Base-by-base conservation (phyloP, 2,888 invertebrate genomes). In the Aspidapion aeneum region DNA sequence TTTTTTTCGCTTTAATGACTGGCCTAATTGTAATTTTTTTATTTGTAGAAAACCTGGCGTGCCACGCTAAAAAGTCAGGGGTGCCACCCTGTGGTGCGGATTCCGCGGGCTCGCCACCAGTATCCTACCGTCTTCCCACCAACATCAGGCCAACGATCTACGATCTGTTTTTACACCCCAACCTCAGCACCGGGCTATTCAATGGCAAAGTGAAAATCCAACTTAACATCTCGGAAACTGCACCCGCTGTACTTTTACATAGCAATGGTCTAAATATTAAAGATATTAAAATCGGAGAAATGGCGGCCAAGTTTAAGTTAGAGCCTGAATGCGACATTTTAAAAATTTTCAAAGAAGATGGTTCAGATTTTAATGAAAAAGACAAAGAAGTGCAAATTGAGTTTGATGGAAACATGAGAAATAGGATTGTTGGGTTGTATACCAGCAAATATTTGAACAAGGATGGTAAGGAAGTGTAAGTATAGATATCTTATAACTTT, bases 371-470 rank as follows among this genome's bases (percentile, higher is more conserved):
- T 66, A 55, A 54, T 18, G 61, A 59, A 1, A 71, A 71, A 3
- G 79, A 78, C 60, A 87, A 87, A 73, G 78, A 79, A 16, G 74
- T 91, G 16, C 74, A 78, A 52, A 82, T 91, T 55, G 78, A 85
- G 49, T 93, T 88, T 73, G 78, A 79, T 65, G 91, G 91, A 0
- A 82, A 83, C 66, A 81, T 90, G 74, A 85, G 83, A 21, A 82
- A 85, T 66, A 86, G 86, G 68, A 88, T 91, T 72, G 86, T 89
- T 61, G 92, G 92, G 2, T 83, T 92, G 62, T 93, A 92, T 76
- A 84, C 84, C 68, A 91, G 91, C 64, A 82, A 81, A 3, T 87
- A 91, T 67, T 80, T 77, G 58, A 79, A 82, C 72, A 73, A 68
- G 7, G 68, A 73, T 19, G 78, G 78, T 3, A 69, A 73, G 9